These are phyloP conservation scores for Pempheris klunzingeri DNA, from an alignment of 2,797 vertebrate species.

Conservation along the genomic window DNA sequence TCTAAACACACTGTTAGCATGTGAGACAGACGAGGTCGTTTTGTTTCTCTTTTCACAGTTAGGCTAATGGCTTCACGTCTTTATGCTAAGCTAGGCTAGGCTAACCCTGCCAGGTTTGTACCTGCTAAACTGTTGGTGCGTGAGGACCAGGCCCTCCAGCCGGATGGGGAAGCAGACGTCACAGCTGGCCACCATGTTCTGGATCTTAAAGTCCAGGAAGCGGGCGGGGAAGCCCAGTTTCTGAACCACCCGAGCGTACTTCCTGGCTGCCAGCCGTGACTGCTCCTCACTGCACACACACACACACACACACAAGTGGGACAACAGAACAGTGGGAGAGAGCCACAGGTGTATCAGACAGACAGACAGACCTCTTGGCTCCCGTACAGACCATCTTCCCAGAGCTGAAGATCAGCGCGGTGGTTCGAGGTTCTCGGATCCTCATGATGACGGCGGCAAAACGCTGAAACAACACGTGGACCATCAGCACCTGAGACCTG, in stretches of 20 bases:
- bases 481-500: no score
- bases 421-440: slow-evolving; percentile 95
- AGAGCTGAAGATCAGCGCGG: slow-evolving; percentile 97
- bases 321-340: no score
- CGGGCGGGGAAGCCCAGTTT: slow-evolving; percentile 96
- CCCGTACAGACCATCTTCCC: slow-evolving; percentile 99
- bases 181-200: slow-evolving; percentile 98
- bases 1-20: no score
- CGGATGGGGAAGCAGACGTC: slow-evolving; percentile 95
- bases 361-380: slow-evolving; percentile 91
- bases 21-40: no score
- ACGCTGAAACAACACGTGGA: slow-evolving; percentile 81
- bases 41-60: neutral
- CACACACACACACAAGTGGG: neutral
- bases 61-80: neutral
- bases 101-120: slow-evolving; percentile 53
- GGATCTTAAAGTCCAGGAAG: slow-evolving; percentile 97
- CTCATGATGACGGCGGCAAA: slow-evolving; percentile 98
- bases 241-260: slow-evolving; percentile 95
- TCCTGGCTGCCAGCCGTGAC: slow-evolving; percentile 94
- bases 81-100: slow-evolving; percentile 8
- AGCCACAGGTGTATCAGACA: neutral
- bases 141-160: slow-evolving; percentile 93
- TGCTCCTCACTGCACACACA: slow-evolving; percentile 89
- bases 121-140: slow-evolving; percentile 97